Evolutionary conservation across 2,797 vertebrate species (phyloP), one percentile per base, ranked within the genome.

Genomic region (Chiloscyllium punctatum): DNA sequence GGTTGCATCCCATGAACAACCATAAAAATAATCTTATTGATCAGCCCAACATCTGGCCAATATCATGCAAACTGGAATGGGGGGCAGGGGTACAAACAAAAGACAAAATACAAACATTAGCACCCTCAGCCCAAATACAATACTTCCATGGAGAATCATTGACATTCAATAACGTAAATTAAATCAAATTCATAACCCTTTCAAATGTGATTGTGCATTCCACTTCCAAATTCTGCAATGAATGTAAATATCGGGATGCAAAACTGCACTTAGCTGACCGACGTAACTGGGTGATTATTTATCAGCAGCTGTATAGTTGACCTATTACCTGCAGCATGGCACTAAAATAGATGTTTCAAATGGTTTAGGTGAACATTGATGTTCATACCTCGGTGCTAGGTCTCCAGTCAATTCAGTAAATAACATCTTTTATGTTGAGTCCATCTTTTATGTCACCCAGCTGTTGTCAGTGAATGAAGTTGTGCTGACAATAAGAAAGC

Each of bases 211-310:
- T n/a, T 74, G 9, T 74, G 48, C 48, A 77, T 15, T 57, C 48
- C 30, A 57, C 77, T 77, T 95, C 53, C 42, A 94, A 94, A 74
- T 4, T 51, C 27, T 30, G n/a, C 11, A 18, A 25, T 66, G 30
- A 91, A 57, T 74, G 51, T 57, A 95, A 95, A 53, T 13, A 95
- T 51, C n/a, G 30, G 51, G 71, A 48, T 95, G 94, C 11, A 77
- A 69, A 77, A 77, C 71, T 74, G 13, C 15, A 11, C 57, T 95
- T 57, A 71, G 71, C 71, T 95, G 6, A 92, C 94, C 48, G 77
- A 77, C 15, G 21, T 77, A 95, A 33, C 27, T 77, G 94, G n/a
- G 57, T 74, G 53, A 51, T 77, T 77, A 94, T 95, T 95, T 77
- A 77, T 48, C 95, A 95, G 71, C 71, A 77, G 51, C 71, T 95